Evolutionary conservation across 1,140 invertebrate species (phyloP), one percentile per base, ranked within the genome.

Genomic region (Drosophila bocqueti): DNA sequence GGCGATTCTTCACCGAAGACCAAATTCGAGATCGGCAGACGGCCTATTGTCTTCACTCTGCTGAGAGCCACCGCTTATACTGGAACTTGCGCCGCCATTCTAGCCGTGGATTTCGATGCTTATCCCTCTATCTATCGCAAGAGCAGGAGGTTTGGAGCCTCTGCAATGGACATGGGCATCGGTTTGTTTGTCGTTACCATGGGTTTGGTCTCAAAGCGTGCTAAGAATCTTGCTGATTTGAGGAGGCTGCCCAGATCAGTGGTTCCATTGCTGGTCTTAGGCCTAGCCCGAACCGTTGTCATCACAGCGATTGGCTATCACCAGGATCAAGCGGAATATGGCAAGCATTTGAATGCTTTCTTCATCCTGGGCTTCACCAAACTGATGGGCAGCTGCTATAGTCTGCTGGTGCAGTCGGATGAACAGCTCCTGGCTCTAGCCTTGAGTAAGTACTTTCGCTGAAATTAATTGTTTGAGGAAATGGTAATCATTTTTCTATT

Each of bases 321-420:
- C 61, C 96, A 97, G 86, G 96, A 98, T 93, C 94, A 97, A 0
- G 95, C 96, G 8, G 99, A 99, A 92, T 99, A 99, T 94, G 99
- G 98, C 4, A 94, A 96, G 7, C 98, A 99, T 93, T 99, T 98
- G 97, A 99, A 99, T 93, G 99, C 99, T 92, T 99, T 99, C 91
- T 96, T 99, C 65, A 99, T 98, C 2, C 92, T 99, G 42, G 97
- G 97, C 29, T 93, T 96, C 47, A 96, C 97, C 7, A 98, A 97
- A 94, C 90, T 98, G 1, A 84, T 97, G 24, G 95, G 95, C 26
- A 95, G 94, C 31, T 38, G 64, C 4, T 55, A 65, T n/a, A 89
- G 75, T 36, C 36, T 74, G 9, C 0, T 90, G n/a, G 76, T 57
- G 0, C 52, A 38, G 4, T 52, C 55, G 1, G 68, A 89, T 47